Conservation (phyloP, 2,797 vertebrate species). For the Muscicapa striata region DNA sequence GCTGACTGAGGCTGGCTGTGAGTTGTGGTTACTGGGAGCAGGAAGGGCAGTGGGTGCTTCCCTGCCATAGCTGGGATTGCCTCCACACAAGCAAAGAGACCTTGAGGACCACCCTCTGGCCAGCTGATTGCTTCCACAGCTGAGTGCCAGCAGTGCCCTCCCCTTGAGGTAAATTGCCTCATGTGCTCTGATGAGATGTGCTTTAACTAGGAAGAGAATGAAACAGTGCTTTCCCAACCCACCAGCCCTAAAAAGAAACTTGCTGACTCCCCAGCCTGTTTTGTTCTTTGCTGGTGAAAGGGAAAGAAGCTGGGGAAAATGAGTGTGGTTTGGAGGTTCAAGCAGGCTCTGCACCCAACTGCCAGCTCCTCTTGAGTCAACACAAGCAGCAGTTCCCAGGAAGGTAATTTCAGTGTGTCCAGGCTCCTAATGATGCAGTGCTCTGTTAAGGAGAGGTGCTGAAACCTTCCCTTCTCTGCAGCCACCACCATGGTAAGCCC, state of each 20-base stretch:
- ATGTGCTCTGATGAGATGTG: background rate
- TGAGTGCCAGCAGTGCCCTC: background rate
- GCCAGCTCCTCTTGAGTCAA: background rate
- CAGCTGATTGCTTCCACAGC: background rate
- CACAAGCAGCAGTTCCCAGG: background rate
- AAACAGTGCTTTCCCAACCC: background rate
- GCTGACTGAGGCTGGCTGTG: background rate
- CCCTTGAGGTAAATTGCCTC: background rate
- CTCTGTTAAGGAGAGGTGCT: background rate
- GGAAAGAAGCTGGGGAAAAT: no score
- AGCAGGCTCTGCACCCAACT: background rate
- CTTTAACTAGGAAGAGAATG: background rate
- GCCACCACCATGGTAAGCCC: rapidly evolving
- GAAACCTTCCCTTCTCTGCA: background rate
- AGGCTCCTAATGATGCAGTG: background rate
- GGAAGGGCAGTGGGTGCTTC: background rate
- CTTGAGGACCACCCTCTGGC: background rate
- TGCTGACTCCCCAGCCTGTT: background rate
- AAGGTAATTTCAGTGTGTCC: background rate
- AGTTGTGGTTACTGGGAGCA: background rate
- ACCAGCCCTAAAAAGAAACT: rapidly evolving
- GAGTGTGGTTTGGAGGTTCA: background rate
- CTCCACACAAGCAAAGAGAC: background rate
- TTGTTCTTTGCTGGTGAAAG: background rate
- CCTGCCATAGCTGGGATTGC: background rate